Evolutionary conservation across 2,888 invertebrate species (phyloP).

Genomic region (Aphrophora alni): DNA sequence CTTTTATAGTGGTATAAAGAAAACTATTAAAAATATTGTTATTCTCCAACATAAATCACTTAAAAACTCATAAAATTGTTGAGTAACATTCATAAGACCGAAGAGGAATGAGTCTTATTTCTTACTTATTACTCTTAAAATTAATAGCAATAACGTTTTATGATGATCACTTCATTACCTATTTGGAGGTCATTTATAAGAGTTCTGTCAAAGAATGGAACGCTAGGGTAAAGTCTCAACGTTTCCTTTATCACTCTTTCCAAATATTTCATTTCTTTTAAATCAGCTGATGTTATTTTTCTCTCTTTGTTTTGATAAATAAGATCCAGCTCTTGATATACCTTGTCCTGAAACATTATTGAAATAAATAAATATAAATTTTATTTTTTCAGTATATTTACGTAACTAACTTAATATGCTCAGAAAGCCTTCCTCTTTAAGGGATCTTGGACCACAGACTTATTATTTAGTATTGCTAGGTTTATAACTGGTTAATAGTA

Average conservation of each 20-base stretch:
- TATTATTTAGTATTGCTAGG: too few species aligned
- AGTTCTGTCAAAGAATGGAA: slow-evolving; percentile 61
- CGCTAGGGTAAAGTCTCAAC: slow-evolving; percentile 64
- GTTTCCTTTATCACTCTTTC: slow-evolving; percentile 67
- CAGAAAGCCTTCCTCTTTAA: not conserved
- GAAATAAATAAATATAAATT: not conserved
- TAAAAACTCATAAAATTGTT: too few species aligned
- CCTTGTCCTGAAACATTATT: slow-evolving; percentile 55
- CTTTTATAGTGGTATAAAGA: too few species aligned
- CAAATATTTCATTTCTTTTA: slow-evolving; percentile 62
- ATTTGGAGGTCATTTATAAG: slow-evolving; percentile 60
- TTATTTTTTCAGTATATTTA: not conserved
- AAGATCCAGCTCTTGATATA: slow-evolving; percentile 58
- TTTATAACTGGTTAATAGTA: too few species aligned
- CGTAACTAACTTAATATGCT: not conserved
- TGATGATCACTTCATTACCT: slow-evolving; percentile 56
- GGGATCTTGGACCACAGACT: not conserved
- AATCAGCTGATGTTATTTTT: slow-evolving; percentile 60
- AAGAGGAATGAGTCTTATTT: too few species aligned
- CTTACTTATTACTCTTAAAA: too few species aligned
- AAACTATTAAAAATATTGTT: too few species aligned
- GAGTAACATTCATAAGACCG: too few species aligned
- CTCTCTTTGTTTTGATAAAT: slow-evolving; percentile 57
- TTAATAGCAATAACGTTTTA: too few species aligned
- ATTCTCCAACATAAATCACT: too few species aligned